Evolutionary conservation across 2,797 vertebrate species (phyloP).

Genomic region (Cyclura pinguis): DNA sequence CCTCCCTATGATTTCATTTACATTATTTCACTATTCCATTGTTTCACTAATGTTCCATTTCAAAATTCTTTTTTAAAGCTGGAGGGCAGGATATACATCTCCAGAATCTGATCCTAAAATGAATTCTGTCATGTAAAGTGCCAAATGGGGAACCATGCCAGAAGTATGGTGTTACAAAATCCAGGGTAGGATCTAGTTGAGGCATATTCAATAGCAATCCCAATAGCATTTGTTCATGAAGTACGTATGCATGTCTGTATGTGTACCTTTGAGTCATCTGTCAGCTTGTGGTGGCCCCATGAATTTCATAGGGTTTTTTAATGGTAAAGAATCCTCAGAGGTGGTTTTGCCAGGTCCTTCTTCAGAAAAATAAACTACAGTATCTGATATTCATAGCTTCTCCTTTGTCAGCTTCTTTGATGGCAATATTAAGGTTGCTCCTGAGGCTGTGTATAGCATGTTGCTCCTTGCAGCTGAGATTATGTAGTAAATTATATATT

Average conservation of each 20-base stretch:
- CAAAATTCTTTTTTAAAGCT: neutral
- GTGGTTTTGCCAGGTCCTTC: too few relatives aligned
- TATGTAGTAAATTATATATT: too few relatives aligned
- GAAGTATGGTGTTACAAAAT: neutral
- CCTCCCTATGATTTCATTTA: neutral
- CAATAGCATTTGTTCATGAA: neutral
- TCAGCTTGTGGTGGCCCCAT: too few relatives aligned
- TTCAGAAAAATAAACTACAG: too few relatives aligned
- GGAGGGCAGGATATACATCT: neutral
- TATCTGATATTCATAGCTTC: too few relatives aligned
- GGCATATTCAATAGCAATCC: neutral
- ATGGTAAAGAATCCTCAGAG: too few relatives aligned
- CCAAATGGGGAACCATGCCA: neutral
- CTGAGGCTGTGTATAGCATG: too few relatives aligned
- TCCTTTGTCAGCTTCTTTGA: too few relatives aligned
- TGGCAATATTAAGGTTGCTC: too few relatives aligned
- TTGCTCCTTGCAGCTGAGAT: too few relatives aligned
- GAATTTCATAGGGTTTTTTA: too few relatives aligned
- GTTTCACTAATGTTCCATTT: neutral
- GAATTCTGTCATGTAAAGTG: neutral
- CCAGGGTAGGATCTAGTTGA: neutral
- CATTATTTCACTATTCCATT: neutral
- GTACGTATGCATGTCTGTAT: neutral
- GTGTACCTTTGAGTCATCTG: too few relatives aligned
- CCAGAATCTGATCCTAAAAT: neutral